Evolutionary conservation across 2,888 invertebrate species (phyloP).

Genomic region (Drosophila borealis): DNA sequence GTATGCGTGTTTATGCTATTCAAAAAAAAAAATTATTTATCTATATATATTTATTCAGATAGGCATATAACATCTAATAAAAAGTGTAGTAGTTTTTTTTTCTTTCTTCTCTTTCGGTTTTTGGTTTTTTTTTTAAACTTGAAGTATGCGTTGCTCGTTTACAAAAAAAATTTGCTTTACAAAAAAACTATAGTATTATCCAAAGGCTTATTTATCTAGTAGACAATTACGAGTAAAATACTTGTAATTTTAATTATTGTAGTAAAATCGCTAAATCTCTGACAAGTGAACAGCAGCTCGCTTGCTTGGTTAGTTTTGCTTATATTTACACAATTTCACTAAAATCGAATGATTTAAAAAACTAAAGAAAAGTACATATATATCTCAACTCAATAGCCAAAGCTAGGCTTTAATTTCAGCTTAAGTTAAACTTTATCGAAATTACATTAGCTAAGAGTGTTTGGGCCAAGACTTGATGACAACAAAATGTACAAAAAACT

Average conservation of each 20-base stretch:
- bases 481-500: constrained; percentile 12
- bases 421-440: constrained; percentile 56
- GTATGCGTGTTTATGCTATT: constrained; percentile 45
- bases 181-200: constrained; percentile 42
- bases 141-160: constrained; percentile 37
- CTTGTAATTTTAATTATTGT: constrained; percentile 51
- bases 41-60: constrained; percentile 18
- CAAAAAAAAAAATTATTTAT: constrained; percentile 34
- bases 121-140: constrained; percentile 34
- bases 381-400: constrained; percentile 15
- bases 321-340: constrained; percentile 59
- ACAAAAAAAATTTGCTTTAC: constrained; percentile 46
- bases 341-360: constrained; percentile 12
- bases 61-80: constrained; percentile 48
- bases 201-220: constrained; percentile 49
- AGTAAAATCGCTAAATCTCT: constrained; percentile 62
- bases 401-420: constrained; percentile 53
- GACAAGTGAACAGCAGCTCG: constrained; percentile 6
- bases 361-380: constrained; percentile 1
- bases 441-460: constrained; percentile 42
- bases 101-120: neutral
- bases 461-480: constrained; percentile 12
- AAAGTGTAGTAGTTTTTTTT: constrained; percentile 33
- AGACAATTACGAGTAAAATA: constrained; percentile 49
- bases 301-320: constrained; percentile 29